Conservation (phyloP, 2,113 vertebrate genomes). For the Cololabis saira region DNA sequence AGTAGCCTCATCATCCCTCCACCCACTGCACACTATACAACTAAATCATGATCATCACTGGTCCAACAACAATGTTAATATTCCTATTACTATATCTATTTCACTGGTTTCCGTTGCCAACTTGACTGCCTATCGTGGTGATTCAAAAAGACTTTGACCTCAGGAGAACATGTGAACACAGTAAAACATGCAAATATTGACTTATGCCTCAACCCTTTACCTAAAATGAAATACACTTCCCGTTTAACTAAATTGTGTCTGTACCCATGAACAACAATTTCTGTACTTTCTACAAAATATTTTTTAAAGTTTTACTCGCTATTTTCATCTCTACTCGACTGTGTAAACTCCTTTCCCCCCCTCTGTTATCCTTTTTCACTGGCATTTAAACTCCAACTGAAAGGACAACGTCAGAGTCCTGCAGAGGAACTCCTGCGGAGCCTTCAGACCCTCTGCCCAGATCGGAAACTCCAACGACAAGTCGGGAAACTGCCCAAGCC, state of each 20-base stretch:
- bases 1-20: slow-evolving; percentile 12
- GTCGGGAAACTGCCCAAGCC: slow-evolving; percentile 56
- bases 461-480: slow-evolving; percentile 48
- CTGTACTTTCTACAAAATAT: not conserved
- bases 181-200: slow-evolving; percentile 54
- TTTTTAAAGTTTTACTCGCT: too few relatives aligned
- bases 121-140: not conserved
- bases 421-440: too few relatives aligned
- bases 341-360: too few relatives aligned
- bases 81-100: not conserved
- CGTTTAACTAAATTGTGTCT: not conserved
- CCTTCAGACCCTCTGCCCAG: slow-evolving; percentile 35
- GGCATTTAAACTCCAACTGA: too few relatives aligned
- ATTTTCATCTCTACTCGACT: too few relatives aligned
- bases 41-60: slow-evolving; percentile 22
- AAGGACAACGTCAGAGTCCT: too few relatives aligned
- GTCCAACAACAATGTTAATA: slow-evolving; percentile 1
- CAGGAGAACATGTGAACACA: slow-evolving; percentile 7
- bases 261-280: not conserved
- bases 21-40: not conserved
- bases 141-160: slow-evolving; percentile 55
- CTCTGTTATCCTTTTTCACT: too few relatives aligned
- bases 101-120: not conserved
- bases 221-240: not conserved
- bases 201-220: not conserved